Base-by-base conservation (phyloP, 2,888 invertebrate genomes). In the Encarsia formosa region DNA sequence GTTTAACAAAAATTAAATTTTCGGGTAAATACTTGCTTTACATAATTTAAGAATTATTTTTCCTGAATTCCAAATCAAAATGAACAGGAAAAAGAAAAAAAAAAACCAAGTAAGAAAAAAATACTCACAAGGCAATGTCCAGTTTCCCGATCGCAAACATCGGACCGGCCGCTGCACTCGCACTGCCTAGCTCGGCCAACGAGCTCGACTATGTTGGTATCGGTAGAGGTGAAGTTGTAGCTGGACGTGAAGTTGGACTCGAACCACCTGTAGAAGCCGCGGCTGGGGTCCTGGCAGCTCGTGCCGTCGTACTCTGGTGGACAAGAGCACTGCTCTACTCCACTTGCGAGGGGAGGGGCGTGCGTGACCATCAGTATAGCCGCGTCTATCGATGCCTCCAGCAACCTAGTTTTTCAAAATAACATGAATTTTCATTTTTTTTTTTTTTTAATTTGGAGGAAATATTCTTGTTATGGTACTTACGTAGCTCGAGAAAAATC, bases 201-300 rank as follows among this genome's bases (percentile, higher is more conserved):
- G 38, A 89, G 76, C 60, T 87, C 85, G 58, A 92, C 88, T 19
- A 89, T 82, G 52, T 86, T 84, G 1, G 86, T 85, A 1, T 15
- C 26, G n/a, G n/a, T n/a, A n/a, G n/a, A n/a, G n/a, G n/a, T n/a
- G 26, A 26, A 34, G 15, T 3, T 8, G 76, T 40, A 74, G 69
- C 63, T 13, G 24, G 15, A 31, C 23, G 15, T 15, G 13, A 13
- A 44, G 76, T 69, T 77, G 23, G 76, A 75, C 32, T 84, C 83
- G 69, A 86, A 83, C 80, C 88, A 87, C 46, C 90, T 78, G 66
- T 83, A 90, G 74, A 85, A 94, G 0, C 96, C 97, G 6, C 80
- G 73, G 32, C 86, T 87, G 0, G 92, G 90, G 68, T 87, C 85
- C 76, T 96, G 97, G 73, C 98, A 98, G 0, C 96, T 97, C 0